Evolutionary conservation across 2,113 vertebrate genomes (phyloP).

Genomic region (Casuarius casuarius): DNA sequence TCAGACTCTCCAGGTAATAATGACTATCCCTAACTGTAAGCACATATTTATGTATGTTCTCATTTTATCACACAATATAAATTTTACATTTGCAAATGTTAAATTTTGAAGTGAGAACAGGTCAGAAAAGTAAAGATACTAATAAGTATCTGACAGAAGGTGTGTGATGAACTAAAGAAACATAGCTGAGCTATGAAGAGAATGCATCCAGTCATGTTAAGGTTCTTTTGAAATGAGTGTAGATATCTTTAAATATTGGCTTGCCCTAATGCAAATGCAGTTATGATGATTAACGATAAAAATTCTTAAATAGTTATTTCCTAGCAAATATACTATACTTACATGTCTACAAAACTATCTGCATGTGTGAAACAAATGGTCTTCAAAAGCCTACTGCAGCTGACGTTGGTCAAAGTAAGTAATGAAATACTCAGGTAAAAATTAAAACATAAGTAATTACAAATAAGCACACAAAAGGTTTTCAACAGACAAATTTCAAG

Average conservation of each 20-base stretch:
- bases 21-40: not conserved
- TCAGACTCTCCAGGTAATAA: not conserved
- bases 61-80: not conserved
- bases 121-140: not conserved
- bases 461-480: not conserved
- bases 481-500: not conserved
- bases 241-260: conserved; percentile 3
- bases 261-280: not conserved
- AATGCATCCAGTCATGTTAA: not conserved
- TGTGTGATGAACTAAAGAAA: not conserved
- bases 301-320: conserved; percentile 30
- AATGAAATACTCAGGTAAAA: not conserved
- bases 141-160: not conserved
- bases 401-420: not conserved
- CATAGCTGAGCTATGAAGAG: not conserved
- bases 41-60: not conserved
- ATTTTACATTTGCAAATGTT: not conserved
- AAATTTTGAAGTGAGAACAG: not conserved
- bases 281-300: not conserved
- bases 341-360: not conserved
- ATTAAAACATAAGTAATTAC: not conserved
- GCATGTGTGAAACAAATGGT: not conserved
- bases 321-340: not conserved
- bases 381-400: not conserved
- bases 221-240: not conserved